Evolutionary conservation across 2,113 vertebrate genomes (phyloP).

Genomic region (Thamnaconus septentrionalis): DNA sequence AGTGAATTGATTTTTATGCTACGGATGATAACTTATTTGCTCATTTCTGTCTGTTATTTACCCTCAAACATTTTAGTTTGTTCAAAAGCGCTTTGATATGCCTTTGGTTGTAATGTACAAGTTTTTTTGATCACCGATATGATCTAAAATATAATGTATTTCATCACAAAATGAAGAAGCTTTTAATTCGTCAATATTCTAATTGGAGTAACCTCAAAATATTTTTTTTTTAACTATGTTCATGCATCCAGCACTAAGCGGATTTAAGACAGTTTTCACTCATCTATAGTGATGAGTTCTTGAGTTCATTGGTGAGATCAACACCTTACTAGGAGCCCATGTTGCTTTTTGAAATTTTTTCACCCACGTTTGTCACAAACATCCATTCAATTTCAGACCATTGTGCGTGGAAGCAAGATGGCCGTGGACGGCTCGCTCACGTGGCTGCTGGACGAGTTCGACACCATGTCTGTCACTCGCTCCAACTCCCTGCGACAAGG

Average conservation of each 20-base stretch:
- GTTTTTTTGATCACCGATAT: background rate
- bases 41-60: background rate
- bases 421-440: conserved; percentile 86
- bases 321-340: no score
- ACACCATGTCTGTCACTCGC: conserved; percentile 91
- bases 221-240: background rate
- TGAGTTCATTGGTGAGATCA: no score
- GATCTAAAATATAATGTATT: no score
- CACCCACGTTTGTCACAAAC: no score
- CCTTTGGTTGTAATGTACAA: background rate
- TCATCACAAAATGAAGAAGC: background rate
- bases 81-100: background rate
- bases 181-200: background rate
- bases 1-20: background rate
- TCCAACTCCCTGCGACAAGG: conserved; percentile 91
- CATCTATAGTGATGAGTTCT: no score
- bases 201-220: no score
- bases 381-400: conserved; percentile 71
- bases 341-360: no score
- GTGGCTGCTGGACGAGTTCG: conserved; percentile 91
- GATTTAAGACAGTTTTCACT: no score
- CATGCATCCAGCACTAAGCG: no score
- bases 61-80: background rate
- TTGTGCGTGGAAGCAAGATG: conserved; percentile 88
- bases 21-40: background rate